Conservation (phyloP, 1,140 invertebrate species). For the Lamellibrachia luymesi region DNA sequence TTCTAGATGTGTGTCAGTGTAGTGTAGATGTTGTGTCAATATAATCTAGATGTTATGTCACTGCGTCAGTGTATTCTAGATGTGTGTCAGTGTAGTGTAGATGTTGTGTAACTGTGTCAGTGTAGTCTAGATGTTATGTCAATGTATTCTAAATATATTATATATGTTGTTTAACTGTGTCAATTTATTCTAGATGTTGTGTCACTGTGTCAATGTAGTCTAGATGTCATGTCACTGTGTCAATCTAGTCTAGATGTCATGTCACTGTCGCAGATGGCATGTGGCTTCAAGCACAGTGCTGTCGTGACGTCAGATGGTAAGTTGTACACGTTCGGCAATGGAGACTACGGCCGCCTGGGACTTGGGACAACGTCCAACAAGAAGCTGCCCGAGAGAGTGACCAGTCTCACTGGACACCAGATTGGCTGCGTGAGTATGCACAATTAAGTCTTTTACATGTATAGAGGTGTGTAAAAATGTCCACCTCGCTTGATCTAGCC, state of each 20-base stretch:
- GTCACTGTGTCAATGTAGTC: neutral
- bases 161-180: no score
- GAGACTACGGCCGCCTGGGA: conserved; percentile 68
- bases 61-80: no score
- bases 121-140: neutral
- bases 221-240: neutral
- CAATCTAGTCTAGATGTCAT: neutral
- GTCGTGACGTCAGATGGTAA: conserved; percentile 68
- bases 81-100: no score
- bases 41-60: no score
- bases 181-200: neutral
- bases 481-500: neutral
- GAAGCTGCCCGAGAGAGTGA: conserved; percentile 65
- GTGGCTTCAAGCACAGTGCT: conserved; percentile 71
- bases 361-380: conserved; percentile 65
- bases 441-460: neutral
- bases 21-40: no score
- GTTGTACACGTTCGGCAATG: conserved; percentile 70
- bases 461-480: conserved; percentile 11
- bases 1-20: no score
- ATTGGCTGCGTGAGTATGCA: conserved; percentile 51
- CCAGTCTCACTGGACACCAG: conserved; percentile 57
- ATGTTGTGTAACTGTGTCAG: no score
- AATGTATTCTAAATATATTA: no score
- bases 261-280: conserved; percentile 58